Percentiles rank a stretch among this genome's conserved stretches.
Conservation (phyloP, 2,888 invertebrate genomes). For the Oxycera nigricornis region DNA sequence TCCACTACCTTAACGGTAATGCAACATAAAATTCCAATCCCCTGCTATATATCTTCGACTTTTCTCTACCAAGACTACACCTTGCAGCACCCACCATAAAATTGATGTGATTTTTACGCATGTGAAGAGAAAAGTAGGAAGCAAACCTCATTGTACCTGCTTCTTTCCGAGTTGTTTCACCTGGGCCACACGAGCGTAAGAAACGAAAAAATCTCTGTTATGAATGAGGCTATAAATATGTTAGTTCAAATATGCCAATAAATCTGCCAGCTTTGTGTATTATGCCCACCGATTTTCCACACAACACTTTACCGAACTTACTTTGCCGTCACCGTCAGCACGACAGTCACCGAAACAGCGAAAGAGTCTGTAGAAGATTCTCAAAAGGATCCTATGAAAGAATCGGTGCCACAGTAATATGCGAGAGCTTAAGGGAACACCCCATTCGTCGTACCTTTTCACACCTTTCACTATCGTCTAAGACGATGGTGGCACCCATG, state of each 20-base stretch:
- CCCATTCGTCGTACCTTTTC: constrained; percentile 18
- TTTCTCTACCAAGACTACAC: background rate
- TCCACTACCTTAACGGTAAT: background rate
- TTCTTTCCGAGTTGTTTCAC: background rate
- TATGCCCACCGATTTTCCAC: background rate
- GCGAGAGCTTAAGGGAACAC: background rate
- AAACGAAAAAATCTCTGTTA: constrained; percentile 39
- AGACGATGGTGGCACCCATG: background rate
- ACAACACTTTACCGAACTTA: background rate
- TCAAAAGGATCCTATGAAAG: constrained; percentile 3
- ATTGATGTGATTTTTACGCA: constrained; percentile 26
- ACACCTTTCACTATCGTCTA: constrained; percentile 18
- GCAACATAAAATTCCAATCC: background rate
- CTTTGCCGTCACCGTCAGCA: background rate
- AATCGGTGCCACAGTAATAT: background rate
- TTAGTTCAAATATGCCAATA: constrained; percentile 45
- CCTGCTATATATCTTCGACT: background rate
- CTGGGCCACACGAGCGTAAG: background rate
- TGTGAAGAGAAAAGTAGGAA: constrained; percentile 24
- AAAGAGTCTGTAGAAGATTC: background rate
- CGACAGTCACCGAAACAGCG: background rate
- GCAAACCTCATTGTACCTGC: constrained; percentile 26
- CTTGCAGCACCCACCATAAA: background rate
- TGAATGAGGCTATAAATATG: constrained; percentile 44
- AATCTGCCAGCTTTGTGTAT: constrained; percentile 34